Percentiles rank a stretch among this genome's conserved stretches.
Conservation (phyloP, 2,888 invertebrate genomes). For the Cylloceria caligata region DNA sequence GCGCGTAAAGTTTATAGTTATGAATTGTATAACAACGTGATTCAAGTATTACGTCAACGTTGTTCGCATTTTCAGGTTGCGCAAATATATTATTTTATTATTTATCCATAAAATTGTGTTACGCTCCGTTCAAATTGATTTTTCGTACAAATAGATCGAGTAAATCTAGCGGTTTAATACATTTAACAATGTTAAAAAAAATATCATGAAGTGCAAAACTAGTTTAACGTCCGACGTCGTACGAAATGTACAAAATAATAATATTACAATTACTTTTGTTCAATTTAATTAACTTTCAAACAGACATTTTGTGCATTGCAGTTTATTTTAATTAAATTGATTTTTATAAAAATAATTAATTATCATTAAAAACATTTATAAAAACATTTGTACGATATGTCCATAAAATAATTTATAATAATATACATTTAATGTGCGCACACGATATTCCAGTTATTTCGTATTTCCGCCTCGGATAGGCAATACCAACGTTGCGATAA, state of each 20-base stretch:
- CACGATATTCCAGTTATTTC: not conserved
- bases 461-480: not conserved
- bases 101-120: not conserved
- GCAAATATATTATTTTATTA: slow-evolving; percentile 6
- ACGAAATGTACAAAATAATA: no score
- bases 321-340: not conserved
- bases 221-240: no score
- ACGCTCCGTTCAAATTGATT: not conserved
- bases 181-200: no score
- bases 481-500: not conserved
- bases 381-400: not conserved
- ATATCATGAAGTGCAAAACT: no score
- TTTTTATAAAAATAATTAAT: not conserved
- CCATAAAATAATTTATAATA: not conserved
- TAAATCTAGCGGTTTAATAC: no score
- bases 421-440: not conserved
- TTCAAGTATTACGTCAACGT: not conserved
- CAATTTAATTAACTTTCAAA: no score
- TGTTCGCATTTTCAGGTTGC: not conserved
- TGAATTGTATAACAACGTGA: slow-evolving; percentile 31
- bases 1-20: slow-evolving; percentile 24
- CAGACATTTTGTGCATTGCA: no score
- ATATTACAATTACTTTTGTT: no score
- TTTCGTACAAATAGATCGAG: no score
- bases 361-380: not conserved